Evolutionary conservation across 2,888 invertebrate species (phyloP), one percentile per base, ranked within the genome.

Genomic region (Drosophila neoperkinsi): DNA sequence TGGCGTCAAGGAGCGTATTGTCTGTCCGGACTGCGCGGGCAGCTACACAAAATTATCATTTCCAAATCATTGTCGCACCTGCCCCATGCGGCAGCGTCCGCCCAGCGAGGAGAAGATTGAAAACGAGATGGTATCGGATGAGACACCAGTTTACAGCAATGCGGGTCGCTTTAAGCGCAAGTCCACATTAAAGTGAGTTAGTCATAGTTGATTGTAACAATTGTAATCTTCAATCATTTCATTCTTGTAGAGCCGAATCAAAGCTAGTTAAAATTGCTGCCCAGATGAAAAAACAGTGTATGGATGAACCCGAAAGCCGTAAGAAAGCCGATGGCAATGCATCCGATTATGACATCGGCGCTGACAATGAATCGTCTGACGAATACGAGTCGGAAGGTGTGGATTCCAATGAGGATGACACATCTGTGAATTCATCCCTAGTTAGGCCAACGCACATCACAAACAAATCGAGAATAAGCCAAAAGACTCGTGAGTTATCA

Each of bases 141-240:
- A 18, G 9, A 71, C 72, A 50, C 64, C 65, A 13, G 74, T 88
- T 4, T 82, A 81, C 4, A 90, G 85, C n/a, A 91, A 91, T 62
- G 78, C 90, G 1, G 93, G 93, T 16, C 84, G 93, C 0, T 52
- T 83, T 0, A 93, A 93, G 60, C 88, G 93, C 1, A 79, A 76
- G 41, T 92, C 93, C 0, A 91, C 91, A 4, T 79, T 93, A 1
- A 92, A 90, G 92, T 92, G 70, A 79, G 81, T 34, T 10, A 3
- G 13, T 38, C 2, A 21, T 13, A 4, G 5, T 10, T 13, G 9
- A 11, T 34, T 25, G 7, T 1, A 25, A 16, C 3, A 41, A 25
- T 7, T 25, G 13, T 3, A 38, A 16, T 38, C 31, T 49, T 41
- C 36, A 36, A n/a, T 34, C 30, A 30, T 1, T 34, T 5, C 16